Evolutionary conservation across 64 coral and sea anemone species (phyloP).

Genomic region (Stichodactyla mertensii): DNA sequence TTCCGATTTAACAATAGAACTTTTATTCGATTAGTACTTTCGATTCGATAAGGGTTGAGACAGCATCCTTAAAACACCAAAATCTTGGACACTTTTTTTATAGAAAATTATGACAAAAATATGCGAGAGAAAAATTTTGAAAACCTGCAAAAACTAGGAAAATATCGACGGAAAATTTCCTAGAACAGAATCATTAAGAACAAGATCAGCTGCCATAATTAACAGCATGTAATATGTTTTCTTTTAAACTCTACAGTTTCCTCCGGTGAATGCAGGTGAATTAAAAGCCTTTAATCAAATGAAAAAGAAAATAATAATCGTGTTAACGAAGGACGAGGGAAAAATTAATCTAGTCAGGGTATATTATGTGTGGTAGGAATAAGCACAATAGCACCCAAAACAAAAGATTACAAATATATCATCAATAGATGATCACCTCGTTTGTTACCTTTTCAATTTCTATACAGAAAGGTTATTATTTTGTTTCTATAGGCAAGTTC

Average conservation of each 20-base stretch:
- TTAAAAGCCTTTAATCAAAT: conserved; percentile 12
- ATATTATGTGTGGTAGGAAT: neutral
- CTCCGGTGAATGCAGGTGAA: conserved; percentile 3
- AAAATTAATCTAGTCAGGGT: neutral
- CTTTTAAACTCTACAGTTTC: neutral
- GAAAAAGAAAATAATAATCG: conserved; percentile 15
- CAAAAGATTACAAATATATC: neutral
- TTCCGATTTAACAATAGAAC: neutral
- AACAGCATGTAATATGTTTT: conserved; percentile 4
- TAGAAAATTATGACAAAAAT: neutral
- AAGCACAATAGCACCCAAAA: neutral
- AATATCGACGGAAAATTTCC: neutral
- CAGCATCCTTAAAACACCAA: neutral
- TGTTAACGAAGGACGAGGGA: neutral
- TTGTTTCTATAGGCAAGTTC: neutral
- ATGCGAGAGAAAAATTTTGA: neutral
- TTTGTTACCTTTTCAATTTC: conserved; percentile 9
- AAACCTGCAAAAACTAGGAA: neutral
- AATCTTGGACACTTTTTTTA: neutral
- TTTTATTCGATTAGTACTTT: conserved; percentile 2
- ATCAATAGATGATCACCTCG: neutral
- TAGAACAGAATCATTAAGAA: neutral
- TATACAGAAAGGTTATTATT: neutral
- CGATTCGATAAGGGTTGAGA: neutral
- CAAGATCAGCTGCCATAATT: neutral